A percentile compares a stretch with the other conserved stretches of the same genome.
Conservation (phyloP, 2,888 invertebrate species). For the Sepioteuthis lessoniana region DNA sequence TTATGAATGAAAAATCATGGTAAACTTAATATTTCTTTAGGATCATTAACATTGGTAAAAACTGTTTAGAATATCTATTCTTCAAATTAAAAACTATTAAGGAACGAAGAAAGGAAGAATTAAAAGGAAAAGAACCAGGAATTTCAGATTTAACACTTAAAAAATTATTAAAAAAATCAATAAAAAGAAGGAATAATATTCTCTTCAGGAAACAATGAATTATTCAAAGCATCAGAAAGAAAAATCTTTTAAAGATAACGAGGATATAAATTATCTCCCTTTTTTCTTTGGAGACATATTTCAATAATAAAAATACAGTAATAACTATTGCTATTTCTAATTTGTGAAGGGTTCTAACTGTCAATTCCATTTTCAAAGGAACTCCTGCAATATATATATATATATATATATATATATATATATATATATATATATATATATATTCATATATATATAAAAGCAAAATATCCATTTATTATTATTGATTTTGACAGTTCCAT, state of each 20-base stretch:
- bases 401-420: too few species aligned
- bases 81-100: too few species aligned
- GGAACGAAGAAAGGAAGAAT: too few species aligned
- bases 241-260: background rate
- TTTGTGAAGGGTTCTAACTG: background rate
- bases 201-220: background rate
- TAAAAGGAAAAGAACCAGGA: too few species aligned
- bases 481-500: background rate
- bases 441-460: too few species aligned
- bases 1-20: too few species aligned
- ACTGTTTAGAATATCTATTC: too few species aligned
- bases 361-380: conserved; percentile 5
- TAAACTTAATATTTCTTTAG: too few species aligned
- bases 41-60: too few species aligned
- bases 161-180: too few species aligned
- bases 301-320: background rate
- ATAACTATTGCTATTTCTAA: background rate
- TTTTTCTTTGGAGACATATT: background rate
- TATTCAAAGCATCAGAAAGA: background rate
- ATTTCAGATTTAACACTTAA: too few species aligned
- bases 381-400: background rate
- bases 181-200: background rate
- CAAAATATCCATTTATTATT: background rate
- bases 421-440: too few species aligned
- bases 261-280: background rate